These are phyloP conservation scores for Apus apus DNA, from an alignment of 2,113 vertebrate genomes.

Conservation along the genomic window DNA sequence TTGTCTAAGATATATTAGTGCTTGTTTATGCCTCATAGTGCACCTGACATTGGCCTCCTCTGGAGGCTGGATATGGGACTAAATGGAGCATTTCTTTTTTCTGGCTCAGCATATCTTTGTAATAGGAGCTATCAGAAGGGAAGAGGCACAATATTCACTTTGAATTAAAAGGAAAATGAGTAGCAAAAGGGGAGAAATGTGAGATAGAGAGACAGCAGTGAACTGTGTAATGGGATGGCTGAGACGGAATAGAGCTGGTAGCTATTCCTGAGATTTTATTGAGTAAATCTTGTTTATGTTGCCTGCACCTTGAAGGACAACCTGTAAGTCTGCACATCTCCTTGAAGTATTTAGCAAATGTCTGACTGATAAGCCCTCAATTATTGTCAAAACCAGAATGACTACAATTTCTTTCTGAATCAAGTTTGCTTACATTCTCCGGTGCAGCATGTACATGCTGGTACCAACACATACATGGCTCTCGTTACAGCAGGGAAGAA, in stretches of 20 bases:
- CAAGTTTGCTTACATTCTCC: not conserved
- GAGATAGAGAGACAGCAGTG: not conserved
- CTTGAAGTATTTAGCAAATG: not conserved
- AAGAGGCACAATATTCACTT: not conserved
- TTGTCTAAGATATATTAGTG: not conserved
- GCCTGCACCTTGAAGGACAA: not conserved
- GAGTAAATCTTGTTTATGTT: not conserved
- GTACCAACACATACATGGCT: not conserved
- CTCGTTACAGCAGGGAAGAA: not conserved
- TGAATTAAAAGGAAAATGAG: conserved; percentile 30
- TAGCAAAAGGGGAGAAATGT: not conserved
- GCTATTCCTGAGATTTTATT: not conserved
- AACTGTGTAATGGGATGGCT: conserved; percentile 12
- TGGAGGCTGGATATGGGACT: not conserved
- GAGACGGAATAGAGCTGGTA: not conserved
- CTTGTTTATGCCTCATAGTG: not conserved
- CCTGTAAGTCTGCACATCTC: not conserved
- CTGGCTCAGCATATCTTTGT: conserved; percentile 1
- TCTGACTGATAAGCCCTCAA: not conserved
- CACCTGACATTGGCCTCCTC: not conserved
- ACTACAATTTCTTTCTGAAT: not conserved
- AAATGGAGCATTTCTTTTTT: conserved; percentile 26
- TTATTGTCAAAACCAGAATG: not conserved
- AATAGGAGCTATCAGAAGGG: not conserved
- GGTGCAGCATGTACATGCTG: fast-evolving